Conservation (phyloP, 2,888 invertebrate genomes). For the Arrhopalites spinosus region DNA sequence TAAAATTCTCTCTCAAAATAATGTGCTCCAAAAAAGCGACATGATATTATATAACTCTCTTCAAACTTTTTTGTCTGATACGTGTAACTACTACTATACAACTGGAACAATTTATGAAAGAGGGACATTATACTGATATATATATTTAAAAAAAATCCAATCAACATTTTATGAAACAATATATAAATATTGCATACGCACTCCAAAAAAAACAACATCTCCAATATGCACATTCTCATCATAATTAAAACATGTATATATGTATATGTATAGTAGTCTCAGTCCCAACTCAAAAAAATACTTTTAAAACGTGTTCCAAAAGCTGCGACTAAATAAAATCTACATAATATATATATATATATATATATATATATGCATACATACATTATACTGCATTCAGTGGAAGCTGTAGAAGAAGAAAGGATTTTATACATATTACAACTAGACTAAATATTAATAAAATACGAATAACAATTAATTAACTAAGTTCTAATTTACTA, state of each 20-base stretch:
- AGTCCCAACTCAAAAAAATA: conserved; percentile 2
- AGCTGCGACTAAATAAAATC: neutral
- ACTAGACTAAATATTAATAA: neutral
- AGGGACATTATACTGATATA: too few relatives aligned
- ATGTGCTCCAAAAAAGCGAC: too few relatives aligned
- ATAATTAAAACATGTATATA: neutral
- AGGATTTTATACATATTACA: neutral
- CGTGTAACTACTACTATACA: neutral
- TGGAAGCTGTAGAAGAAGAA: too few relatives aligned
- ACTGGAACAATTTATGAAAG: neutral
- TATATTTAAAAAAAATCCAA: neutral
- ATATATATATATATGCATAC: neutral
- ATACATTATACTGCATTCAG: too few relatives aligned
- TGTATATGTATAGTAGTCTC: neutral
- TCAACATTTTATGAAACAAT: neutral
- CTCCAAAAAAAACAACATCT: neutral
- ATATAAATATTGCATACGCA: neutral
- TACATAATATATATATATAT: neutral
- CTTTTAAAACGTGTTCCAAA: neutral
- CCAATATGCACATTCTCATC: neutral
- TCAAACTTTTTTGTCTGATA: neutral
- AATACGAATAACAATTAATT: neutral
- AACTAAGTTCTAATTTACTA: too few relatives aligned
- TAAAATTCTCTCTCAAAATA: too few relatives aligned
- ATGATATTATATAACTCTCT: too few relatives aligned